phyloP scores from a whole-genome alignment of 2,888 invertebrate species.

The Andrena haemorrhoa region DNA sequence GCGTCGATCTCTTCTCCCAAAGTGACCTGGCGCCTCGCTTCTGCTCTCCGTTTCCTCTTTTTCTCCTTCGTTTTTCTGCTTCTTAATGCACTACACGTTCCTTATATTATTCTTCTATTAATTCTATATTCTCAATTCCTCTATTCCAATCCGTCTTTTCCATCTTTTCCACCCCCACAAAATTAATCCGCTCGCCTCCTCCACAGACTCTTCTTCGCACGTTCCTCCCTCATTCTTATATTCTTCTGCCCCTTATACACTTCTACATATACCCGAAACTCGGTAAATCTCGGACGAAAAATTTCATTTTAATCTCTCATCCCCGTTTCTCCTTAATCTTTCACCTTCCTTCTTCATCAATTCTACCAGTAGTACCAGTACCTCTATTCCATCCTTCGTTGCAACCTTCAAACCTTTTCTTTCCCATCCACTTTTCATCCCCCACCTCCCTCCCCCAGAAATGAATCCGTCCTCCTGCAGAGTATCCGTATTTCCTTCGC shows the following conservation, averaged over 20 bases:
- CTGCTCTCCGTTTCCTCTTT: slow-evolving; percentile 62
- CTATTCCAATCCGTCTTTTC: no score
- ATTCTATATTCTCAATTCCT: no score
- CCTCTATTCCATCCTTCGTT: neutral
- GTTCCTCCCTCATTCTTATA: no score
- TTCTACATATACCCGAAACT: no score
- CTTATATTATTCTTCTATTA: neutral
- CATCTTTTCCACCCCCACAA: no score
- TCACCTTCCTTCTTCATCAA: neutral
- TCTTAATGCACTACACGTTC: neutral
- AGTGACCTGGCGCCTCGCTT: slow-evolving; percentile 81
- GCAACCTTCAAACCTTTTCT: slow-evolving; percentile 13
- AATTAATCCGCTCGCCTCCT: no score
- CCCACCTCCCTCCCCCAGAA: slow-evolving; percentile 23
- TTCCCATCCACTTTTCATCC: neutral
- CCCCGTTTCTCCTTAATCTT: neutral
- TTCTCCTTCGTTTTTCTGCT: neutral
- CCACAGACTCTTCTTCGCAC: no score
- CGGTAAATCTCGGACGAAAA: no score
- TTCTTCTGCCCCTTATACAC: no score
- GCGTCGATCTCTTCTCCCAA: slow-evolving; percentile 79
- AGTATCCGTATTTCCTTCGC: slow-evolving; percentile 29
- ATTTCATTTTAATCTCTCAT: no score
- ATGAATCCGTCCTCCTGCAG: slow-evolving; percentile 41
- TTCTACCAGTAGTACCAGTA: neutral